These are phyloP conservation scores for Chaitophorus viminalis DNA, from an alignment of 2,888 invertebrate genomes.

Conservation along the genomic window DNA sequence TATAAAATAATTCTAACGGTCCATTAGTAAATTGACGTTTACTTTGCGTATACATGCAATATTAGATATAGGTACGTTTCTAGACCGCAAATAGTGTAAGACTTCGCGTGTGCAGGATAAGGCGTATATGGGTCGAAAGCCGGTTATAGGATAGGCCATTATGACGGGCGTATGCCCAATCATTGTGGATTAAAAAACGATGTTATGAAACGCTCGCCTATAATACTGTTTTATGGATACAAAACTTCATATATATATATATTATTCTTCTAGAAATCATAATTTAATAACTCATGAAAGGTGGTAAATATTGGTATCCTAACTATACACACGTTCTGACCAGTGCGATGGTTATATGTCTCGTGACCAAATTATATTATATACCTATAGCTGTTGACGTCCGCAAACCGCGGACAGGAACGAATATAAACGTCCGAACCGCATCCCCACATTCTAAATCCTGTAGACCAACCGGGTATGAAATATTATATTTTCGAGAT, in stretches of 20 bases:
- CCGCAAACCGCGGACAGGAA: no score
- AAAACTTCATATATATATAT: not conserved
- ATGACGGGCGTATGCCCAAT: slow-evolving; percentile 46
- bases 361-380: no score
- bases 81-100: not conserved
- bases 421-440: no score
- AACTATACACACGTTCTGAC: not conserved
- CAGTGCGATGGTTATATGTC: not conserved
- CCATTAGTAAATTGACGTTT: slow-evolving; percentile 52
- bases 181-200: slow-evolving; percentile 16
- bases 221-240: not conserved
- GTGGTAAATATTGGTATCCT: not conserved
- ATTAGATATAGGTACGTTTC: slow-evolving; percentile 15
- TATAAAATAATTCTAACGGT: slow-evolving; percentile 5
- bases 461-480: no score
- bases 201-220: not conserved
- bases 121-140: not conserved
- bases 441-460: no score
- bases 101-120: slow-evolving; percentile 28
- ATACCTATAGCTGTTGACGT: no score
- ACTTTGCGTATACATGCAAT: slow-evolving; percentile 22
- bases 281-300: not conserved
- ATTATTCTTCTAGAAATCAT: not conserved
- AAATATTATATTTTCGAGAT: no score
- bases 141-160: slow-evolving; percentile 28